These are phyloP conservation scores for Hemicentrotus pulcherrimus DNA, from an alignment of 35 echinoderm and acorn worm species.

Conservation along the genomic window DNA sequence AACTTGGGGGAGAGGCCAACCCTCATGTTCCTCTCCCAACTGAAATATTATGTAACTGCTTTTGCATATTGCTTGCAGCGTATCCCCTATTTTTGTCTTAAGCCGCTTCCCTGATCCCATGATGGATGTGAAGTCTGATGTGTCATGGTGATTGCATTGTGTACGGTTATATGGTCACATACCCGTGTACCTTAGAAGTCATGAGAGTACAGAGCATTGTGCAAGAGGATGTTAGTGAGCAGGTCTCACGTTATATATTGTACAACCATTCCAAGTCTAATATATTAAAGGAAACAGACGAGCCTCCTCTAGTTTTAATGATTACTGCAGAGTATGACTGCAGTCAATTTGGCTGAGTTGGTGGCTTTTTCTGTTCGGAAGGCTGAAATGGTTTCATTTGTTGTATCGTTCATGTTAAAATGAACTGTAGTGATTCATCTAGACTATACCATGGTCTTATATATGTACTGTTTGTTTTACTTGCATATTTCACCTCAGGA, in stretches of 20 bases:
- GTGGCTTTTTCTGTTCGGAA: not conserved
- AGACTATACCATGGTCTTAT: not conserved
- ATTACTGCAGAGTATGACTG: not conserved
- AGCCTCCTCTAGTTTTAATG: not conserved
- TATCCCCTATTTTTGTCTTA: not conserved
- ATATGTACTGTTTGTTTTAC: not conserved
- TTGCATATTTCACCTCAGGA: no score
- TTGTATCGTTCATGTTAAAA: not conserved
- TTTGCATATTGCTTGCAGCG: not conserved
- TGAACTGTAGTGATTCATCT: not conserved
- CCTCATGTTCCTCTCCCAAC: not conserved
- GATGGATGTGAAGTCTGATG: not conserved
- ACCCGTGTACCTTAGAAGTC: not conserved
- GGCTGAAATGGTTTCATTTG: not conserved
- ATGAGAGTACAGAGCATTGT: not conserved
- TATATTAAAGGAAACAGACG: not conserved
- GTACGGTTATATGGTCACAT: not conserved
- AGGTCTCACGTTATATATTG: not conserved
- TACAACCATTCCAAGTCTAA: not conserved
- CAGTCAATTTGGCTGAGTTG: not conserved
- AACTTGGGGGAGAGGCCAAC: not conserved
- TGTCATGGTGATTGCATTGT: not conserved
- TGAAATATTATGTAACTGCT: not conserved
- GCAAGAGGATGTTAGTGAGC: not conserved
- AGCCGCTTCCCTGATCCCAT: not conserved